Conservation (phyloP, 2,113 vertebrate species). For the Corydoras sp. region DNA sequence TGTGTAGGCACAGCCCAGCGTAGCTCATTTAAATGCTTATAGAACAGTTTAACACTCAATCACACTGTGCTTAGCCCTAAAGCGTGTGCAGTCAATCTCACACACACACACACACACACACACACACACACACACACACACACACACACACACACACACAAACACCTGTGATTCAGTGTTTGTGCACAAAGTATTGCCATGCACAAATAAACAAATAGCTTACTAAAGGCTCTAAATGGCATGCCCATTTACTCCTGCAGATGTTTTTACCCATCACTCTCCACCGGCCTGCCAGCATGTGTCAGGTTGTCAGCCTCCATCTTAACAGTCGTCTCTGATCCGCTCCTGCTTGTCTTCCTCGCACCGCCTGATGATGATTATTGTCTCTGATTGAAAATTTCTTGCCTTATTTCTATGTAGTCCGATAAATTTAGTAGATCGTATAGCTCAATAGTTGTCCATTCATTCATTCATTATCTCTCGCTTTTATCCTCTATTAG, state of each 20-base stretch:
- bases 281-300: slow-evolving; percentile 56
- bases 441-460: too few relatives aligned
- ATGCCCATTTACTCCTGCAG: slow-evolving; percentile 63
- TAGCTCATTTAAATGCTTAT: slow-evolving; percentile 45
- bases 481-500: too few relatives aligned
- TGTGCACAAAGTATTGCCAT: slow-evolving; percentile 1
- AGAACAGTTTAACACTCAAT: slow-evolving; percentile 21
- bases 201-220: slow-evolving; percentile 19
- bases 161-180: neutral
- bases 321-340: slow-evolving; percentile 44
- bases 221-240: slow-evolving; percentile 53
- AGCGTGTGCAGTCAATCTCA: neutral
- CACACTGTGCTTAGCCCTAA: neutral
- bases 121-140: neutral
- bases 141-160: slow-evolving; percentile 2
- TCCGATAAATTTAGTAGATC: too few relatives aligned
- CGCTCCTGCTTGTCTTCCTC: neutral
- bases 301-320: slow-evolving; percentile 46
- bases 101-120: neutral
- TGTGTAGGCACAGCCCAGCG: slow-evolving; percentile 30
- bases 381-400: slow-evolving; percentile 62
- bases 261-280: slow-evolving; percentile 62
- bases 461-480: too few relatives aligned
- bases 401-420: slow-evolving; percentile 56
- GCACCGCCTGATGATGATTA: slow-evolving; percentile 63